A percentile compares a stretch with the other conserved stretches of the same genome.
Conservation (phyloP, 2,797 vertebrate species). For the Vipera latastei region DNA sequence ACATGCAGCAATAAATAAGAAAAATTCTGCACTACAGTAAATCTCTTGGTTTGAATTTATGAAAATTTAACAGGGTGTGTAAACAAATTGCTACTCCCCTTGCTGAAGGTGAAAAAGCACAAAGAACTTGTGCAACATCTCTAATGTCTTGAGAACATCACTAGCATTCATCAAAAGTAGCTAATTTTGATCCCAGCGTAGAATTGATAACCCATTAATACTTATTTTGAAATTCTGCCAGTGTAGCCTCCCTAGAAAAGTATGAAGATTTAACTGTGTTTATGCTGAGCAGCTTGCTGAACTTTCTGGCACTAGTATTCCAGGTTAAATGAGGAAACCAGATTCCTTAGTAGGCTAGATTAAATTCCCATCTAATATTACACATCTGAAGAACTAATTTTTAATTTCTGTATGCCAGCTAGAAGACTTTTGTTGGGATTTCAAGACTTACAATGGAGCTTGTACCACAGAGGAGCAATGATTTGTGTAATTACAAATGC, state of each 20-base stretch:
- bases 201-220: not conserved
- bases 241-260: not conserved
- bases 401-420: not conserved
- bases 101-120: not conserved
- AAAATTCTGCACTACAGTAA: not conserved
- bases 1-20: not conserved
- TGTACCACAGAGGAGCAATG: not conserved
- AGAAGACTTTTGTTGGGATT: not conserved
- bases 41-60: not conserved
- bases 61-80: not conserved
- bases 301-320: not conserved
- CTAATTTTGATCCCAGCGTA: not conserved
- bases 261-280: not conserved
- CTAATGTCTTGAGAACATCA: not conserved
- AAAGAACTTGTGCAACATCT: not conserved
- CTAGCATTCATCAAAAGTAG: not conserved
- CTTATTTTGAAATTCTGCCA: not conserved
- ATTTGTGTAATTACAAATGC: not conserved
- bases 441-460: not conserved
- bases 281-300: not conserved
- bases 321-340: not conserved
- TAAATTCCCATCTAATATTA: not conserved
- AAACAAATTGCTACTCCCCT: not conserved
- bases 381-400: not conserved
- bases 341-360: not conserved